phyloP scores from a whole-genome alignment of 2,113 vertebrate genomes.

The Gobio gobio region DNA sequence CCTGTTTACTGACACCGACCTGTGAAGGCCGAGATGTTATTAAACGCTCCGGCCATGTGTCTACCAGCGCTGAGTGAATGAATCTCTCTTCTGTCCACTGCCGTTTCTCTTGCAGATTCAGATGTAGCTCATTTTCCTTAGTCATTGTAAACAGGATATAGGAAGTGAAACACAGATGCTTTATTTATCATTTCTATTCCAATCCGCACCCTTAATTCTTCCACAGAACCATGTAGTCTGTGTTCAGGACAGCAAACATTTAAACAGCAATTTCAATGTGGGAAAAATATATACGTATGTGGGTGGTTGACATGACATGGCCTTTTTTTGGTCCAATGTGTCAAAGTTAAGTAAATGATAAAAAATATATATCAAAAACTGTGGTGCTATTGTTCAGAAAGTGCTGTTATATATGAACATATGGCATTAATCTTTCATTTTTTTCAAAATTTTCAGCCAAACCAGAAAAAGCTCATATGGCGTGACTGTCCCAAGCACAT shows the following conservation, averaged over 20 bases:
- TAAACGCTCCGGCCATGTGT: constrained; percentile 63
- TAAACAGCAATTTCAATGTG: neutral
- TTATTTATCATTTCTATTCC: neutral
- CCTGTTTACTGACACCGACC: constrained; percentile 74
- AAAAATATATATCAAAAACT: too few relatives aligned
- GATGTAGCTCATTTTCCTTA: neutral
- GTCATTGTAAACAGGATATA: constrained; percentile 36
- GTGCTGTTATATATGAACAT: too few relatives aligned
- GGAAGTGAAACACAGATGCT: neutral
- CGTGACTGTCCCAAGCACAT: too few relatives aligned
- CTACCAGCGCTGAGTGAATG: constrained; percentile 52
- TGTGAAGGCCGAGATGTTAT: constrained; percentile 71
- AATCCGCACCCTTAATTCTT: too few relatives aligned
- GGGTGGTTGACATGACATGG: too few relatives aligned
- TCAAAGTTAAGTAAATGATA: too few relatives aligned
- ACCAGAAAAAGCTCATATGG: too few relatives aligned
- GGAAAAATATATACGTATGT: too few relatives aligned
- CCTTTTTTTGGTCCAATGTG: too few relatives aligned
- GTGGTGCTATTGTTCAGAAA: too few relatives aligned
- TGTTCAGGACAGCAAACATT: neutral
- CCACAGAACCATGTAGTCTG: neutral
- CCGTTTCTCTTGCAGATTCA: neutral
- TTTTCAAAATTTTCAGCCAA: too few relatives aligned
- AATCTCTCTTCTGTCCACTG: constrained; percentile 6
- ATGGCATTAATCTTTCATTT: too few relatives aligned